phyloP scores from a whole-genome alignment of 2,797 vertebrate genomes.

The Gymnothorax reevesii region DNA sequence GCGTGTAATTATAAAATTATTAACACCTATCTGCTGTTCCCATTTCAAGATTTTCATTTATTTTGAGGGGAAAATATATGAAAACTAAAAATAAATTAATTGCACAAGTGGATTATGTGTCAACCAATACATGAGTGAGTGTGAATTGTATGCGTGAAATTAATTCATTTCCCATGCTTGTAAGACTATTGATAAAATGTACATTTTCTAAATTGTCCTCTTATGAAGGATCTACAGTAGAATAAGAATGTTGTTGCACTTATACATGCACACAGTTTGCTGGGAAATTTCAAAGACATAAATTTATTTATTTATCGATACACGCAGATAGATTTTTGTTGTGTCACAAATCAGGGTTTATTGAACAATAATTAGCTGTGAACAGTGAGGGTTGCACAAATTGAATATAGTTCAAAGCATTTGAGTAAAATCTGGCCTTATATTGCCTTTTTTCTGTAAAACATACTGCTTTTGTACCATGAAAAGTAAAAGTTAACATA shows the following conservation, averaged over 20 bases:
- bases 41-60: no score
- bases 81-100: no score
- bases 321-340: not conserved
- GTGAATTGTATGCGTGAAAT: not conserved
- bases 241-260: not conserved
- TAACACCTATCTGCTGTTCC: no score
- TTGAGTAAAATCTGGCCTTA: not conserved
- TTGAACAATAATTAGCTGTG: not conserved
- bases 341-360: not conserved
- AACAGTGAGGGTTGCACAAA: not conserved
- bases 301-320: not conserved
- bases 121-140: not conserved
- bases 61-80: no score
- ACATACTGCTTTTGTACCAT: conserved; percentile 19
- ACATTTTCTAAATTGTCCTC: no score
- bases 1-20: no score
- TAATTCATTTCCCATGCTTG: no score
- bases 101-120: not conserved
- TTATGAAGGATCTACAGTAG: not conserved
- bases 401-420: not conserved
- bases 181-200: no score
- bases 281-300: not conserved
- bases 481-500: conserved; percentile 20
- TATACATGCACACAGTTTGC: not conserved
- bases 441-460: not conserved